Evolutionary conservation across 2,113 vertebrate genomes (phyloP).

Genomic region (Poeciliopsis occidentalis): DNA sequence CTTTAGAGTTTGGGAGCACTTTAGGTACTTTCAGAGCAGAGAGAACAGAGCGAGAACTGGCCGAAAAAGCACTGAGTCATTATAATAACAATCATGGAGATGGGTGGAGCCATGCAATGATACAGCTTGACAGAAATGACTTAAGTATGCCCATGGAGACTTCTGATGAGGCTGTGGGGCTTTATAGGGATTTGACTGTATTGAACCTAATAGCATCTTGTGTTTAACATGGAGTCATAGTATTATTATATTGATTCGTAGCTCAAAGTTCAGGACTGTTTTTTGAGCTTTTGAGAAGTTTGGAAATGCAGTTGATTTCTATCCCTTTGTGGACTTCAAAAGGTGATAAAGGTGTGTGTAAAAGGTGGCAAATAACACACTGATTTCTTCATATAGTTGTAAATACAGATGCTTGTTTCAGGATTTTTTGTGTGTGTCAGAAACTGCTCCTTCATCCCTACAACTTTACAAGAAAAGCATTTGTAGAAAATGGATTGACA

Average conservation of each 20-base stretch:
- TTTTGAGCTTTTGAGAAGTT: not conserved
- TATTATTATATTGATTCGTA: not conserved
- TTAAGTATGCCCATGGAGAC: constrained; percentile 22
- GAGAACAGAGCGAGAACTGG: constrained; percentile 58
- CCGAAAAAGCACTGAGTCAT: constrained; percentile 72
- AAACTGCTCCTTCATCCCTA: not conserved
- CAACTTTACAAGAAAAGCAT: too few species aligned
- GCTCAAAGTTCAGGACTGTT: not conserved
- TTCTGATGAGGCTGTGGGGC: constrained; percentile 17
- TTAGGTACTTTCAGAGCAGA: constrained; percentile 66
- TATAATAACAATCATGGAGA: constrained; percentile 68
- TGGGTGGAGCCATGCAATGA: constrained; percentile 50
- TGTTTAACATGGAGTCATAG: not conserved
- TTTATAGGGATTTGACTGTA: constrained; percentile 25
- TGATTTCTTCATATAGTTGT: not conserved
- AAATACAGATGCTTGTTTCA: not conserved
- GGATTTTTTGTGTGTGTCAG: not conserved
- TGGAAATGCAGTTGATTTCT: not conserved
- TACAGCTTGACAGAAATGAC: constrained; percentile 38
- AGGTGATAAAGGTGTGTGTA: not conserved
- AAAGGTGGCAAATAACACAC: not conserved
- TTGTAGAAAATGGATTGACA: too few species aligned
- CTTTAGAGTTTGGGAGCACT: constrained; percentile 72
- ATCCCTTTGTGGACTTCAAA: not conserved
- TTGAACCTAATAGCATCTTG: constrained; percentile 13